Base-by-base conservation (phyloP, 2,888 invertebrate species). In the Mechanitis mazaeus region DNA sequence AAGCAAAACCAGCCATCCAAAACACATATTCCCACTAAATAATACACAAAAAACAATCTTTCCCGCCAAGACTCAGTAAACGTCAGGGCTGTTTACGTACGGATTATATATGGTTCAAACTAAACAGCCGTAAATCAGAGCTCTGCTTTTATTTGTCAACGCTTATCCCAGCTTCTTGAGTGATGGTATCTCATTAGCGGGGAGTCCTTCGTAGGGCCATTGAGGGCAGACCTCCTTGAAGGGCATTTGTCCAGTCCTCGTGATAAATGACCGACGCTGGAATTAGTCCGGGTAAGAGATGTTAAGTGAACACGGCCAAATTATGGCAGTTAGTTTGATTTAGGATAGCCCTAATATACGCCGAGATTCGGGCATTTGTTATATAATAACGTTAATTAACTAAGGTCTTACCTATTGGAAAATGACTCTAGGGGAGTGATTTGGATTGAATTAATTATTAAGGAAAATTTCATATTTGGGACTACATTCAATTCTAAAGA, bases 111-210 rank as follows among this genome's bases (percentile, higher is more conserved):
- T 63, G 63, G 46, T 55, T 56, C 56, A 54, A 59, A 63, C 59
- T 59, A 64, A 66, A 58, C 63, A 63, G 42, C 60, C 60, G 82
- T 85, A 85, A 82, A 85, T 84, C 83, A 84, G 74, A 75, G 76
- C 75, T 78, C 74, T 75, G 78, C 79, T 77, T 81, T 75, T 79
- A 85, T 87, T 85, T 85, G 87, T 87, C 87, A 85, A 84, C 84
- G 78, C 81, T 85, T 83, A 83, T 83, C 77, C 84, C 71, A 68
- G 69, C 72, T 69, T 67, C 73, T 66, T 83, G 86, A 86, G 72
- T 76, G 84, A 87, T 85, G 79, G 78, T 63, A 71, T 69, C 78
- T 79, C 85, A 84, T 87, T 87, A 87, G 77, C 74, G 70, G 68
- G 68, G 75, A 74, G 75, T 77, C 77, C 79, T 81, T 80, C 78